phyloP scores from a whole-genome alignment of 1,140 invertebrate genomes.

The Drosophila insularis region DNA sequence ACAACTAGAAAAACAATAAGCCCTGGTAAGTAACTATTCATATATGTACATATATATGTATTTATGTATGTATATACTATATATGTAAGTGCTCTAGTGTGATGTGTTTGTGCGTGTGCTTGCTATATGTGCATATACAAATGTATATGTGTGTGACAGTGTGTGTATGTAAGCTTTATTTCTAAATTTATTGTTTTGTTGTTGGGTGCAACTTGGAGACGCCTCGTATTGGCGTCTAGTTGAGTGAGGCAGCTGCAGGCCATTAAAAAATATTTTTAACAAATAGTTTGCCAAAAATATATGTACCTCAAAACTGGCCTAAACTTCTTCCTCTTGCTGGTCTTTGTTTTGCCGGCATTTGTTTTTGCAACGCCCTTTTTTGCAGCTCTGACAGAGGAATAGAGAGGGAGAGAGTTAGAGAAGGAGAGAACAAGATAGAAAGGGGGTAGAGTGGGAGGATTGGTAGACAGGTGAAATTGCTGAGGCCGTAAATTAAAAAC shows the following conservation, averaged over 20 bases:
- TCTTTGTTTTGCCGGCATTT: conserved; percentile 77
- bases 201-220: conserved; percentile 57
- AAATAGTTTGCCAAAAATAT: background rate
- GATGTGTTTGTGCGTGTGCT: conserved; percentile 15
- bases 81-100: background rate
- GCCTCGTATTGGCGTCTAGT: conserved; percentile 18
- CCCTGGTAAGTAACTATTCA: background rate
- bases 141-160: conserved; percentile 6
- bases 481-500: background rate
- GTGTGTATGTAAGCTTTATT: conserved; percentile 43
- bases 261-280: conserved; percentile 2
- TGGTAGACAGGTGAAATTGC: background rate
- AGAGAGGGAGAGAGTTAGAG: background rate
- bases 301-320: conserved; percentile 16
- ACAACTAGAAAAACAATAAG: background rate
- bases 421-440: background rate
- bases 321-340: conserved; percentile 32
- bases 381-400: conserved; percentile 6
- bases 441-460: background rate
- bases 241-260: background rate
- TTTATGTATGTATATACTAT: background rate
- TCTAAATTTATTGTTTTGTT: conserved; percentile 49
- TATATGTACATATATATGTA: background rate
- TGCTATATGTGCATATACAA: background rate
- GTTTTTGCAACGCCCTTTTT: conserved; percentile 67